Evolutionary conservation across 2,888 invertebrate species (phyloP), one percentile per base, ranked within the genome.

Genomic region (Acleris emargana): DNA sequence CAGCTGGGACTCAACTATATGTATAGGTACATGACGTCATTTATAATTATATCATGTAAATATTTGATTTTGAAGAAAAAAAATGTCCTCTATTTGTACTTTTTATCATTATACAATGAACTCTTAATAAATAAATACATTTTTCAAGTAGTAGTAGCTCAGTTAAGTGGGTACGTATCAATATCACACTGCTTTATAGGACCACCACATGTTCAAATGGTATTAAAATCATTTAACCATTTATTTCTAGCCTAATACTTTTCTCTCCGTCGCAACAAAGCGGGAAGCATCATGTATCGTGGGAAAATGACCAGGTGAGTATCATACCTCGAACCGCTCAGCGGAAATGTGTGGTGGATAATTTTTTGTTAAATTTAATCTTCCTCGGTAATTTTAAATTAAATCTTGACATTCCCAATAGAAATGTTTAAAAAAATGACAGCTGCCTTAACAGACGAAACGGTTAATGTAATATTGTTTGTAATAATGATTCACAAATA

Each of bases 301-400:
- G 54, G 16, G 58, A 50, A 64, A 50, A 64, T 25, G 45, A 59
- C 49, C 54, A 64, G 59, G 50, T 64, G 64, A 59, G 54, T 50
- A 50, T 45, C 28, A 54, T 54, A 59, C 42, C 54, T n/a, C 45
- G 54, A 49, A 59, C 13, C n/a, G n/a, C 43, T 55, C 54, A 45
- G 43, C 32, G 20, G 25, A 53, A 64, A 64, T 43, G 53, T 49
- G 38, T 49, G 53, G 42, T 54, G n/a, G 42, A 54, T 49, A 49
- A 42, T 38, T 58, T 64, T 50, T 64, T 42, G 28, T 28, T 7
- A 11, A 32, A 58, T 63, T 32, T 42, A 47, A 42, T 54, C 38
- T 28, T 50, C 54, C 49, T 18, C 9, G 25, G 58, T 58, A 54
- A 18, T 28, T 54, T 64, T 64, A 54, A 59, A 60, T 64, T 60